Percentiles rank a stretch among this genome's conserved stretches.
Evolutionary conservation across 2,888 invertebrate genomes (phyloP).

Genomic region (Tanytarsus gracilentus): DNA sequence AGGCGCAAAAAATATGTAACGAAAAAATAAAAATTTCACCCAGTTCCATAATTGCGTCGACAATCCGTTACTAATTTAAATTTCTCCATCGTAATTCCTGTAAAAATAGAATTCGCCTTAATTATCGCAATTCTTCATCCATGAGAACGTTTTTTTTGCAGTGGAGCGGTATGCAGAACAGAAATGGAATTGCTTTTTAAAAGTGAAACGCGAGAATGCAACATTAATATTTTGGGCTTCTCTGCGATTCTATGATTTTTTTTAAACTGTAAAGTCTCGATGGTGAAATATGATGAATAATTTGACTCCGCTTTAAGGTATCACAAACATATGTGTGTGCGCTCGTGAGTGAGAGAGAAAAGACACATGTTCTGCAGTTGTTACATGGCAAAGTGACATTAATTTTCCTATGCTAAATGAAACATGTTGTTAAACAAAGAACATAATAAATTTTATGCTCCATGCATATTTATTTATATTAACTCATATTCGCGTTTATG

Average conservation of each 20-base stretch:
- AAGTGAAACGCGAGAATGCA: no score
- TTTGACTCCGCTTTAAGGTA: no score
- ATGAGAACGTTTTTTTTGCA: constrained; percentile 18
- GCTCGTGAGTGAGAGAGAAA: constrained; percentile 13
- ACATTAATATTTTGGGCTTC: no score
- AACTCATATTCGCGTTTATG: no score
- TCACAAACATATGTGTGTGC: no score
- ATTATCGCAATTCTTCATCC: constrained; percentile 23
- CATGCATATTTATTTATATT: background rate
- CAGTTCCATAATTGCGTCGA: constrained; percentile 8
- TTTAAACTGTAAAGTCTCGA: no score
- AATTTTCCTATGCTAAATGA: constrained; percentile 23
- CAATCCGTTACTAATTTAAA: constrained; percentile 24
- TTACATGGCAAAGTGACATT: constrained; percentile 26
- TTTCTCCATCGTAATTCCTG: constrained; percentile 4
- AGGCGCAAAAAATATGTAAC: background rate
- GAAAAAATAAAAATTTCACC: background rate
- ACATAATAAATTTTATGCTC: constrained; percentile 26
- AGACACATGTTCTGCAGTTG: constrained; percentile 23
- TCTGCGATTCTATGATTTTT: no score
- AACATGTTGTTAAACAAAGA: constrained; percentile 28
- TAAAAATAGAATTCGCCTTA: constrained; percentile 26
- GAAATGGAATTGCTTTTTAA: no score
- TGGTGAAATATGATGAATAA: constrained; percentile 9
- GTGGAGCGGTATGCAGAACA: no score